Evolutionary conservation across 2,888 invertebrate genomes (phyloP).

Genomic region (Diaphora mendica): DNA sequence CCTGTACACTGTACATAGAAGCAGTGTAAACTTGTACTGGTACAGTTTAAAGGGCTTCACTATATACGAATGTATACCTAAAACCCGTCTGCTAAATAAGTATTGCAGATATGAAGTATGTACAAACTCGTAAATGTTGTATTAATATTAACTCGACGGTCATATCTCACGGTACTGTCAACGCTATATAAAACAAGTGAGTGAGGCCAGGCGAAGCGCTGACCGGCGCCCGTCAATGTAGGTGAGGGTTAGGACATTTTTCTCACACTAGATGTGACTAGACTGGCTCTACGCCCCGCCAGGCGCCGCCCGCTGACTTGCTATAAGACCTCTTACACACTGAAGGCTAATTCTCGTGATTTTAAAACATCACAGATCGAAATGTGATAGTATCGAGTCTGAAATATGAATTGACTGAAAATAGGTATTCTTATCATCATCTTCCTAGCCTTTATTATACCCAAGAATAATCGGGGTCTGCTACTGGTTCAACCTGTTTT

Average conservation of each 20-base stretch:
- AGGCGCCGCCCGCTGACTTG: conserved; percentile 51
- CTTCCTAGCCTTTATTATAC: too few species aligned
- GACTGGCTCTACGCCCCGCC: conserved; percentile 49
- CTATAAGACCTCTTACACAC: conserved; percentile 27
- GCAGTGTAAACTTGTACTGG: too few species aligned
- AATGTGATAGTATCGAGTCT: too few species aligned
- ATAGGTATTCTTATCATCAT: too few species aligned
- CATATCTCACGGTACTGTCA: conserved; percentile 43
- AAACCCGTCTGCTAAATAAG: neutral
- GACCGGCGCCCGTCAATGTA: conserved; percentile 60
- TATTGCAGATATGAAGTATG: neutral
- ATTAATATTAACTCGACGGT: conserved; percentile 10
- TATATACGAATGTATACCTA: neutral
- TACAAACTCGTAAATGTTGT: conserved; percentile 10
- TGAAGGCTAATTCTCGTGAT: too few species aligned
- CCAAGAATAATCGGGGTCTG: too few species aligned
- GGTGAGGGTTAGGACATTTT: conserved; percentile 83
- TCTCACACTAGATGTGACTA: conserved; percentile 73
- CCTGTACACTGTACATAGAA: too few species aligned
- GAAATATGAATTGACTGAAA: too few species aligned
- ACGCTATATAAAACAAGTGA: conserved; percentile 23
- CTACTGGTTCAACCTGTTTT: too few species aligned
- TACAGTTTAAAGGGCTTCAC: too few species aligned
- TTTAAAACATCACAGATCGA: too few species aligned
- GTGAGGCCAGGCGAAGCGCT: conserved; percentile 50